Evolutionary conservation across 2,888 invertebrate species (phyloP).

Genomic region (Cerceris rybyensis): DNA sequence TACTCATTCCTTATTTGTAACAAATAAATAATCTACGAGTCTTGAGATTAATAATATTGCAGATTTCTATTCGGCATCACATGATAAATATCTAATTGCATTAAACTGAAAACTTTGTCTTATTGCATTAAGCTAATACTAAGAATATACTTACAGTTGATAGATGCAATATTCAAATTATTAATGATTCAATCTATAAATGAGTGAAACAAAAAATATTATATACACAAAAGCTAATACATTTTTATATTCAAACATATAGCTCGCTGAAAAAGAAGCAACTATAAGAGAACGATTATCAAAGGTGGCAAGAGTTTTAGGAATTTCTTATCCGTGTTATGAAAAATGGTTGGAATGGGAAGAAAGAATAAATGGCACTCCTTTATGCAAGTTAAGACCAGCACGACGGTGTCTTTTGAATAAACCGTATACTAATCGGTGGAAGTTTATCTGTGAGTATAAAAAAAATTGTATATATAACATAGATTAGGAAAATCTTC

Average conservation of each 20-base stretch:
- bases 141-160: background rate
- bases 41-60: background rate
- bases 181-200: background rate
- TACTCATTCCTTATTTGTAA: too few species aligned
- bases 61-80: too few species aligned
- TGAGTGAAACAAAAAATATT: too few species aligned
- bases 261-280: constrained; percentile 74
- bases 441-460: constrained; percentile 80
- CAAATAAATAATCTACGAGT: background rate
- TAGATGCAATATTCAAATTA: background rate
- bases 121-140: too few species aligned
- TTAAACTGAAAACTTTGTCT: too few species aligned
- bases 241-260: constrained; percentile 20
- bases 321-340: constrained; percentile 76
- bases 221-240: constrained; percentile 7
- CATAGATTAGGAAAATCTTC: background rate
- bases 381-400: constrained; percentile 76
- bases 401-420: constrained; percentile 72
- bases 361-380: constrained; percentile 69
- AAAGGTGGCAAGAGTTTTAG: constrained; percentile 76
- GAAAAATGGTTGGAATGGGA: constrained; percentile 75
- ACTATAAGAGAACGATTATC: constrained; percentile 74
- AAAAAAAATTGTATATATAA: background rate
- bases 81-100: too few species aligned
- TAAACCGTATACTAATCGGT: constrained; percentile 75